phyloP scores from a whole-genome alignment of 2,888 invertebrate species.

The Sinodicranocentrus sp. region DNA sequence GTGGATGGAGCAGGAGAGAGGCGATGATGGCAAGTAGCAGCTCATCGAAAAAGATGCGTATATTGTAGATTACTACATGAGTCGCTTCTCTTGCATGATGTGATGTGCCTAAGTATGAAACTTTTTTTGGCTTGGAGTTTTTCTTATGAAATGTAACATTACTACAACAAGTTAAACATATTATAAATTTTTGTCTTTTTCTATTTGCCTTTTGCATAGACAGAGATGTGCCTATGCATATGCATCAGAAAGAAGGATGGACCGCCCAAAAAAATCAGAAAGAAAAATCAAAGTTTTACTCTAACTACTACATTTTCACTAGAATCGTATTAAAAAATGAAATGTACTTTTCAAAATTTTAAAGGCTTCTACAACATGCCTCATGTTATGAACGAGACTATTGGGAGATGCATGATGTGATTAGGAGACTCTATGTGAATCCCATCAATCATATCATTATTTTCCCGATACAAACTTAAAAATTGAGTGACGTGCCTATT shows the following conservation, averaged over 20 bases:
- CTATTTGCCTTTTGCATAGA: constrained; percentile 26
- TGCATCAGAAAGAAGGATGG: constrained; percentile 2
- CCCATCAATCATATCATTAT: too few species aligned
- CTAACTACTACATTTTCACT: constrained; percentile 48
- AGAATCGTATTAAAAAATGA: constrained; percentile 5
- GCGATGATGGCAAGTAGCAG: too few species aligned
- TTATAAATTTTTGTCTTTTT: constrained; percentile 18
- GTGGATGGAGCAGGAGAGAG: not conserved
- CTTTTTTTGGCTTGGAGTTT: constrained; percentile 3
- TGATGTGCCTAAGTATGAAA: not conserved
- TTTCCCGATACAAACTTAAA: too few species aligned
- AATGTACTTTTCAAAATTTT: constrained; percentile 21
- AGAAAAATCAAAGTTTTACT: constrained; percentile 52
- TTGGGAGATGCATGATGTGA: not conserved
- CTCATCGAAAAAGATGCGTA: constrained; percentile 11
- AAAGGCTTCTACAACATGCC: constrained; percentile 22
- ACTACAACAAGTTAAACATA: constrained; percentile 20
- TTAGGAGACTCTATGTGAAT: too few species aligned
- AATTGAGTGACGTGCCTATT: too few species aligned
- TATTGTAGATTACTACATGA: not conserved
- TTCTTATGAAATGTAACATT: not conserved
- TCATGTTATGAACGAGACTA: not conserved
- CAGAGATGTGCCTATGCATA: constrained; percentile 2
- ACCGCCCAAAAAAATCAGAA: constrained; percentile 49
- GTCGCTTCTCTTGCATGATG: too few species aligned